phyloP scores from a whole-genome alignment of 2,113 vertebrate species.

The Urocitellus parryii region DNA sequence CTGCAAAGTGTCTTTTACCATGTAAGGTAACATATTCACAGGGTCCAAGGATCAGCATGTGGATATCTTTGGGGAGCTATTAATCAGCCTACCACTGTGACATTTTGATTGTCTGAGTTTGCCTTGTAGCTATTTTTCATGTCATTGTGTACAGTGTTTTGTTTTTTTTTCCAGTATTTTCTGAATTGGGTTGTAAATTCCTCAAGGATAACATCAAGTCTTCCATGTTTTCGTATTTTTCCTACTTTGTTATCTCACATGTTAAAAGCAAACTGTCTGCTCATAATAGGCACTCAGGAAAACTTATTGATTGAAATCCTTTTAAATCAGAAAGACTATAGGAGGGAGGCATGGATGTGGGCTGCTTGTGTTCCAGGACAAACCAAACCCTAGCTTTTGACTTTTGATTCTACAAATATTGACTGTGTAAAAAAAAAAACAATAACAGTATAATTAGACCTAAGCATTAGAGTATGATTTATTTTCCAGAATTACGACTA shows the following conservation, averaged over 20 bases:
- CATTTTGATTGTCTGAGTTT: slow-evolving; percentile 11
- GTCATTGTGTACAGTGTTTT: background rate
- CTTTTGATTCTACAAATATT: background rate
- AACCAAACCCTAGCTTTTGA: background rate
- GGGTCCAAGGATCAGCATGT: background rate
- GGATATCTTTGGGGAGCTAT: background rate
- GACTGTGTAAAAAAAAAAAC: background rate
- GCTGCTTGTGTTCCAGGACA: background rate
- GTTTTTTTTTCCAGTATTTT: slow-evolving; percentile 42
- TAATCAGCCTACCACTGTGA: background rate
- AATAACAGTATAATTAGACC: background rate
- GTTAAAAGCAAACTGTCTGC: slow-evolving; percentile 24
- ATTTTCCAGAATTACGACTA: background rate
- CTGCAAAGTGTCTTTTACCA: background rate
- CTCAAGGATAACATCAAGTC: slow-evolving; percentile 13
- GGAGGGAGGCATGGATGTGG: background rate
- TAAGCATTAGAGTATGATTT: background rate
- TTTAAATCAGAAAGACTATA: slow-evolving; percentile 13
- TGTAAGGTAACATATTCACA: background rate
- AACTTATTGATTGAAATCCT: background rate
- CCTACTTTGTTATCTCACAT: slow-evolving; percentile 11
- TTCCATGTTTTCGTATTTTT: slow-evolving; percentile 24
- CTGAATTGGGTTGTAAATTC: slow-evolving; percentile 45
- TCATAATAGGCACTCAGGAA: background rate
- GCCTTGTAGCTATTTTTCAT: slow-evolving; percentile 30